Evolutionary conservation across 2,113 vertebrate species (phyloP), one percentile per base, ranked within the genome.

Genomic region (Misgurnus anguillicaudatus): DNA sequence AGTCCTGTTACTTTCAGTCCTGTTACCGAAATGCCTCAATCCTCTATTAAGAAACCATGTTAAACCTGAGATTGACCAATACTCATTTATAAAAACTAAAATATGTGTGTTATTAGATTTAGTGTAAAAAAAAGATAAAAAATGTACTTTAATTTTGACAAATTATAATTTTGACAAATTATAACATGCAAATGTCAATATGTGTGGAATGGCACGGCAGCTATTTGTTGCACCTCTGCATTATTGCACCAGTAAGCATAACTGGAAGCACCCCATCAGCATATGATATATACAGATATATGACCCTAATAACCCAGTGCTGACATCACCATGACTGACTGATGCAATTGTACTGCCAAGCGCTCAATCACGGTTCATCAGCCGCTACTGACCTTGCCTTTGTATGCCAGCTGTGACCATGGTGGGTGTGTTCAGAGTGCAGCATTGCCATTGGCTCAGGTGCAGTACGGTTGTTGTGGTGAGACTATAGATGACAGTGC

Each of bases 321-420:
- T 64, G 65, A 71, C 65, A 36, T 48, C 57, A 57, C 41, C n/a
- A 62, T 51, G 62, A 82, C 31, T 60, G 64, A 78, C 66, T 41
- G 66, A 80, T 66, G 60, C 41, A 58, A 36, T 21, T 63, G 58
- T 62, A 31, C 71, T 64, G 51, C 31, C 19, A 61, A 73, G 55
- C n/a, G 45, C 53, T 67, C 67, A 69, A 77, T 80, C 80, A 72
- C 67, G 63, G 74, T 71, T 82, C 14, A 65, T 78, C 70, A 80
- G 77, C 74, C 64, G 48, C 69, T 75, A 63, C 64, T 61, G 63
- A 80, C 78, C 19, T 64, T 80, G 19, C 57, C 5, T 39, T 24
- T 65, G 64, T 64, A 19, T 76, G 63, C 77, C 77, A 77, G 76
- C 80, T 84, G 79, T 53, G 80, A 60, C 77, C 19, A 2, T 9